phyloP scores from a whole-genome alignment of 2,888 invertebrate genomes.

The Drosophila robusta region DNA sequence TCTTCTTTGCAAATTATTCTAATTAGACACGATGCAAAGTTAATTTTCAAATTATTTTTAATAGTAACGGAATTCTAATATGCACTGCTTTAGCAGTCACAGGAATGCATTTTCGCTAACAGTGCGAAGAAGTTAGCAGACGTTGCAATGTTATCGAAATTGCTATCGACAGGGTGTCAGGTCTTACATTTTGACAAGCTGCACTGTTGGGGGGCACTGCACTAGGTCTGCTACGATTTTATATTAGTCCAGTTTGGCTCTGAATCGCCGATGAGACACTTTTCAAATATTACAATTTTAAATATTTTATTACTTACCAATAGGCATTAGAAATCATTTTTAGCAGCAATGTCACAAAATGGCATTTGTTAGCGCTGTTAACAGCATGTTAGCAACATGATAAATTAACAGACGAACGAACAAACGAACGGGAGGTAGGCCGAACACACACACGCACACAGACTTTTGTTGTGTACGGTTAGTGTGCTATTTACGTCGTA shows the following conservation, averaged over 20 bases:
- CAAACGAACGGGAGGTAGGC: slow-evolving; percentile 8
- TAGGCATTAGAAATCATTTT: background rate
- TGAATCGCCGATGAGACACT: background rate
- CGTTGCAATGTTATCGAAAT: background rate
- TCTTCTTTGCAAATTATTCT: background rate
- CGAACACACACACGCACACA: slow-evolving; percentile 23
- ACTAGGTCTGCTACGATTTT: slow-evolving; percentile 9
- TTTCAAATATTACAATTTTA: background rate
- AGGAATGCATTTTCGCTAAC: slow-evolving; percentile 7
- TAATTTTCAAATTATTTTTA: background rate
- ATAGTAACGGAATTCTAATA: background rate
- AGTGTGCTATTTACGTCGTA: slow-evolving; percentile 61
- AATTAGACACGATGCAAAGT: background rate
- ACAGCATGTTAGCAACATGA: slow-evolving; percentile 20
- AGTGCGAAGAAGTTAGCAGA: background rate
- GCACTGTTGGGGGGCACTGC: slow-evolving; percentile 1
- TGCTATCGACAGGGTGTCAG: slow-evolving; percentile 10
- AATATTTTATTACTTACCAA: background rate
- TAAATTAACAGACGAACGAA: slow-evolving; percentile 22
- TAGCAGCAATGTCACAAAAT: background rate
- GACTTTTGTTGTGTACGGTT: slow-evolving; percentile 51
- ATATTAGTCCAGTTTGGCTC: background rate
- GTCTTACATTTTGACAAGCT: slow-evolving; percentile 13
- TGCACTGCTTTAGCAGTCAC: too few relatives aligned
- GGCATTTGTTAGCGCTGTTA: slow-evolving; percentile 14